phyloP scores from a whole-genome alignment of 2,888 invertebrate genomes.

The Drosophila histrio region DNA sequence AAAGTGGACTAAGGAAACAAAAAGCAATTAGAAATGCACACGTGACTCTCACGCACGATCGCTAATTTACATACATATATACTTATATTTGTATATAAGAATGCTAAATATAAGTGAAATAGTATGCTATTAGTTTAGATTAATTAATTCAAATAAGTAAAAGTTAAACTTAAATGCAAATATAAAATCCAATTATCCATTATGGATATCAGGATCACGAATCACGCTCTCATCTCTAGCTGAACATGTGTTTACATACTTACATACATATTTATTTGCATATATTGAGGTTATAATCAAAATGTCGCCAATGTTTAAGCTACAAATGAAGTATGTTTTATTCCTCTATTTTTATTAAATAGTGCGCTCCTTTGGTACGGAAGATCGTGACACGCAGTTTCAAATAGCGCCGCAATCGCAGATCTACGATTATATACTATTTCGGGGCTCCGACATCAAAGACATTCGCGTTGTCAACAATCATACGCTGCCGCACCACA shows the following conservation, averaged over 20 bases:
- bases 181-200: background rate
- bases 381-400: conserved; percentile 97
- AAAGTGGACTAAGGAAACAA: conserved; percentile 12
- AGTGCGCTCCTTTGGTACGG: conserved; percentile 99
- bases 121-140: background rate
- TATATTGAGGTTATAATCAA: conserved; percentile 62
- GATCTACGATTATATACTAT: conserved; percentile 99
- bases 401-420: conserved; percentile 98
- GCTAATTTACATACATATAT: background rate
- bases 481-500: conserved; percentile 92
- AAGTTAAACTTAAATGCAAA: background rate
- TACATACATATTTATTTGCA: background rate
- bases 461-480: conserved; percentile 98
- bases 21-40: conserved; percentile 1
- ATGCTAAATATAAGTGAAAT: background rate
- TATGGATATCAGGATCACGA: background rate
- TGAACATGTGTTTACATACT: background rate
- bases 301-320: conserved; percentile 19
- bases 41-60: conserved; percentile 19
- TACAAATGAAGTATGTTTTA: background rate
- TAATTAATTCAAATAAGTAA: background rate
- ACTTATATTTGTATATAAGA: background rate
- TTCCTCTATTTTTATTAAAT: conserved; percentile 79
- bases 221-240: background rate
- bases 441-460: conserved; percentile 99